Evolutionary conservation across 1,140 invertebrate species (phyloP).

Genomic region (Hyles euphorbiae): DNA sequence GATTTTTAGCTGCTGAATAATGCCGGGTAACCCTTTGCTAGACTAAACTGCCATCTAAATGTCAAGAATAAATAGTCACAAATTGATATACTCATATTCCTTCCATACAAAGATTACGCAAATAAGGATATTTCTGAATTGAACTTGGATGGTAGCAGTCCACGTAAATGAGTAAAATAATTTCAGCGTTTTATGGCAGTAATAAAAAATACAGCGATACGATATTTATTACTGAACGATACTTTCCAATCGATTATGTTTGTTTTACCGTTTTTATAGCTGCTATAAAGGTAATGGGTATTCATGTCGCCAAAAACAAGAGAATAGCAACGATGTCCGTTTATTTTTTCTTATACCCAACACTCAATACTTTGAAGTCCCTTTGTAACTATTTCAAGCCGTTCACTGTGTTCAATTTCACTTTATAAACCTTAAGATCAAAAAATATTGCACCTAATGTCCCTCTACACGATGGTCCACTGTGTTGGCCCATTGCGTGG

Average conservation of each 20-base stretch:
- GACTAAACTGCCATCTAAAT: background rate
- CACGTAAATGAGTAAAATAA: background rate
- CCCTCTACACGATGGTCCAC: no score
- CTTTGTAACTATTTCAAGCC: no score
- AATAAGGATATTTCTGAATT: no score
- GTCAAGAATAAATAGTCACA: background rate
- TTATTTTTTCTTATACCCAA: background rate
- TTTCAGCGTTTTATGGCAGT: slow-evolving; percentile 31
- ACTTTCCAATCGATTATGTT: slow-evolving; percentile 32
- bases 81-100: no score
- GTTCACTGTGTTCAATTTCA: no score
- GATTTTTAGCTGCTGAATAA: background rate
- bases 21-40: no score
- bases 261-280: slow-evolving; percentile 35
- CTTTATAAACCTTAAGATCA: no score
- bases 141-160: background rate
- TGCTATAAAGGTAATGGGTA: slow-evolving; percentile 23
- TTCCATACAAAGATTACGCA: no score
- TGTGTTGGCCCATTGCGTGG: no score
- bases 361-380: no score
- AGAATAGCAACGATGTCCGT: background rate
- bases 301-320: background rate
- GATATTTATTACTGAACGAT: slow-evolving; percentile 37
- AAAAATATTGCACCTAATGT: no score
- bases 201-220: slow-evolving; percentile 40